These are phyloP conservation scores for Rissa tridactyla DNA, from an alignment of 2,113 vertebrate genomes.

Conservation along the genomic window DNA sequence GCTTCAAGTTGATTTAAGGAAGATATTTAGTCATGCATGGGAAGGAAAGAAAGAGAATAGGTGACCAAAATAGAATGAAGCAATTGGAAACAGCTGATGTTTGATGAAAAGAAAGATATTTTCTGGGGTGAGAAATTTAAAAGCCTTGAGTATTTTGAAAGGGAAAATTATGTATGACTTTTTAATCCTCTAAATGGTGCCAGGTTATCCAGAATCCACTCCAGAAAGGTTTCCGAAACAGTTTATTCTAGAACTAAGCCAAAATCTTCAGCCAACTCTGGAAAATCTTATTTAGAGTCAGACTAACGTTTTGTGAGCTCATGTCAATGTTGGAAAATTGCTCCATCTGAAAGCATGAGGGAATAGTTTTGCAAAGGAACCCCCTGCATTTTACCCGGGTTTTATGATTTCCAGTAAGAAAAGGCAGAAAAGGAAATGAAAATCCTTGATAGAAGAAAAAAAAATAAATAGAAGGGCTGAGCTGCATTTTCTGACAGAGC, in stretches of 20 bases:
- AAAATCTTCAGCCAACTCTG: conserved; percentile 21
- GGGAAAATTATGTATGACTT: not conserved
- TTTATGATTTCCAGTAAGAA: not conserved
- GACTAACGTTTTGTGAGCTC: conserved; percentile 17
- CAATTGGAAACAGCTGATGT: conserved; percentile 52
- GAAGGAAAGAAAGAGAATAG: conserved; percentile 8
- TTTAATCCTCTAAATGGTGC: not conserved
- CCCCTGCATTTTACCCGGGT: not conserved
- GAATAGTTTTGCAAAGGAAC: not conserved
- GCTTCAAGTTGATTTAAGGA: conserved; percentile 43
- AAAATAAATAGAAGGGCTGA: not conserved
- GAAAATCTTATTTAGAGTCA: conserved; percentile 37
- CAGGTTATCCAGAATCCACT: conserved; percentile 29
- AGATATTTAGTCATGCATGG: conserved; percentile 44
- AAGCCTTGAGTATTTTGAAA: conserved; percentile 10
- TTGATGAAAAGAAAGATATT: conserved; percentile 28
- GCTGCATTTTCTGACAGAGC: not conserved
- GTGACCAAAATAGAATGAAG: conserved; percentile 38
- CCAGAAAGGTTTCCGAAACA: conserved; percentile 10
- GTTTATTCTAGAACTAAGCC: conserved; percentile 42
- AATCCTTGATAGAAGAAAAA: not conserved
- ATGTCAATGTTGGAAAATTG: conserved; percentile 11
- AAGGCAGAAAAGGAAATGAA: conserved; percentile 4
- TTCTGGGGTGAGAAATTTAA: conserved; percentile 43
- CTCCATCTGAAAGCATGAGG: conserved; percentile 12